Evolutionary conservation across 2,113 vertebrate species (phyloP).

Genomic region (Gracilinanus agilis): DNA sequence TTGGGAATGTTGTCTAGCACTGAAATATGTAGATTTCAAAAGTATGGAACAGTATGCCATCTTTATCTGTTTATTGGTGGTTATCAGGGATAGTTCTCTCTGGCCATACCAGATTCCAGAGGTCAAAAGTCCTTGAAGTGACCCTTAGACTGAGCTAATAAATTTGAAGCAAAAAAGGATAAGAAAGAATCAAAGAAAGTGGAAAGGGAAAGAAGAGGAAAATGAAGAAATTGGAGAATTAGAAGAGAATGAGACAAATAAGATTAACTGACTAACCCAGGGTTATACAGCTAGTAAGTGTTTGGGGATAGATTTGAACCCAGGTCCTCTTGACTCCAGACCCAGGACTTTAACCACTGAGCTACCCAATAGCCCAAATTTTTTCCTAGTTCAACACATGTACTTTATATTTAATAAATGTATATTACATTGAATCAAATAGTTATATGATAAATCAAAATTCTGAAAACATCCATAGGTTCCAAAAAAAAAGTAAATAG

Average conservation of each 20-base stretch:
- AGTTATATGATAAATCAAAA: neutral
- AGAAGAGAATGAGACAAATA: constrained; percentile 40
- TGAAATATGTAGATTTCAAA: no score
- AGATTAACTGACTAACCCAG: neutral
- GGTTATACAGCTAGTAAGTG: neutral
- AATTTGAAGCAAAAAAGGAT: no score
- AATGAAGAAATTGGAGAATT: no score
- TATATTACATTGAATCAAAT: neutral
- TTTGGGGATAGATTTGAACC: neutral
- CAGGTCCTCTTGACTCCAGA: neutral
- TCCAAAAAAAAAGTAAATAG: neutral
- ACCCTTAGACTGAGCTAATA: no score
- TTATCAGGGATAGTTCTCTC: no score
- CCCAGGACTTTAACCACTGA: neutral
- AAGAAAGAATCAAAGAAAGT: no score
- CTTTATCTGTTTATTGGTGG: no score
- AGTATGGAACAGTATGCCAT: no score
- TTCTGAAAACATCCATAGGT: neutral
- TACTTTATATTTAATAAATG: neutral
- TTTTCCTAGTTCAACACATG: neutral
- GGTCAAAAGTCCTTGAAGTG: no score
- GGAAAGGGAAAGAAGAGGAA: no score
- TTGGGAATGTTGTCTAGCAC: no score
- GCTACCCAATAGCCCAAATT: neutral
- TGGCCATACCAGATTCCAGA: no score